Base-by-base conservation (phyloP, 2,797 vertebrate genomes). In the Chelmon rostratus region DNA sequence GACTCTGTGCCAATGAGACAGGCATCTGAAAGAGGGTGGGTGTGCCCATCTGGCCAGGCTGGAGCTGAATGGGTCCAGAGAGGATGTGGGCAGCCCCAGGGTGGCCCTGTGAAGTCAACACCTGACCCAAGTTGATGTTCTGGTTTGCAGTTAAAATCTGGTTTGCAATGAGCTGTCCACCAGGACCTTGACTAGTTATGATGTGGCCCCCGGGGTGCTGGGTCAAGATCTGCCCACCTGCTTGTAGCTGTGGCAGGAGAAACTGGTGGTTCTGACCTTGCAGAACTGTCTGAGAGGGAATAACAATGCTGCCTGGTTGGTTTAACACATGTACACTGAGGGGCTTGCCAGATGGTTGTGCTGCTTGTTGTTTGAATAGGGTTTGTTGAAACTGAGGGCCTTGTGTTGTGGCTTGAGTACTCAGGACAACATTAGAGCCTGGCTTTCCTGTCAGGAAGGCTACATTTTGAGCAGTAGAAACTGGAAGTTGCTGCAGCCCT, bases 1-100 rank as follows among this genome's bases (percentile, higher is more conserved):
- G 93, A 78, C 57, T 91, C 73, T 97, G 95, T 0, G 97, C 94
- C 82, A 98, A 54, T 0, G 97, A 96, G 1, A 99, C 97, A 0
- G 98, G 98, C 98, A 99, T 98, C 92, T 99, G 98, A 95, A 99
- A 99, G 5, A 99, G 95, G 0, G 97, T 95, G 0, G 95, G 96
- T 8, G 97, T 96, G 1, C 95, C 97, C 87, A 98, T 97, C 79
- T 98, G 97, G 57, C 98, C 97, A 0, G 96, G 86, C 76, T 98
- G 97, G 23, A 97, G 94, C 88, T 98, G 97, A 79, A 98, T 97
- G 78, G 96, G 94, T 0, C 95, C 97, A 0, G 97, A 98, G 38
- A 99, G 95, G 80, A 99, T 99, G 91, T 99, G 98, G 0, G 97
- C 94, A 0, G 97, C 94, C 8, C 97, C 97, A 0, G 96, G 93